These are phyloP conservation scores for Puma concolor DNA, from an alignment of 2,113 vertebrate species.

Conservation along the genomic window DNA sequence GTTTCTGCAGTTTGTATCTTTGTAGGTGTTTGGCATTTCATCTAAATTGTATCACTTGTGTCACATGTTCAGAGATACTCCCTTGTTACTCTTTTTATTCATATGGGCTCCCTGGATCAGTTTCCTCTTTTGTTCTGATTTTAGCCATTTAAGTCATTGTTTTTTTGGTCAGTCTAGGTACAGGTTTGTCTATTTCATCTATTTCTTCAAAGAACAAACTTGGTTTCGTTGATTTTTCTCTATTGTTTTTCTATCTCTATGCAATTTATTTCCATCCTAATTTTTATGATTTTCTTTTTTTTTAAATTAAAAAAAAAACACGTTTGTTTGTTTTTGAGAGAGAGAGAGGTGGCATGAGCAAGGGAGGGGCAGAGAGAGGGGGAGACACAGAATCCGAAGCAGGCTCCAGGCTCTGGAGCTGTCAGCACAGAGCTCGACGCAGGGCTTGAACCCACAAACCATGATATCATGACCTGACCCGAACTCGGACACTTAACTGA, in stretches of 20 bases:
- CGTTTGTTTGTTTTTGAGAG: too few species aligned
- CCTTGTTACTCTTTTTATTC: background rate
- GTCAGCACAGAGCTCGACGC: too few species aligned
- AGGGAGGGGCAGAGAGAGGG: too few species aligned
- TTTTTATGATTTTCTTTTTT: background rate
- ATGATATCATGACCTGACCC: too few species aligned
- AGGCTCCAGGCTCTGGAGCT: too few species aligned
- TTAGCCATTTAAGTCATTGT: background rate
- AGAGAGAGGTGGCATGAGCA: too few species aligned
- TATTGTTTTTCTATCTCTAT: background rate
- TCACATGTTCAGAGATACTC: accelerated
- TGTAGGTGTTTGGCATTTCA: background rate
- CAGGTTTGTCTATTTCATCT: background rate
- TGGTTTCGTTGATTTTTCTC: background rate
- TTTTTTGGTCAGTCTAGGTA: too few species aligned
- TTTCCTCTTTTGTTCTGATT: too few species aligned
- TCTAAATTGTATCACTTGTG: background rate
- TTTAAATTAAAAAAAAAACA: too few species aligned
- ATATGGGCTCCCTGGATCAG: background rate
- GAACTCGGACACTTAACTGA: too few species aligned
- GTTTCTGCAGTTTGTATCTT: background rate
- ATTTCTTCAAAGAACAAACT: background rate
- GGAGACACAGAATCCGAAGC: too few species aligned
- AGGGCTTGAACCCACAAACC: too few species aligned
- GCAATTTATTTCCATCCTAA: background rate